Evolutionary conservation across 1,140 invertebrate species (phyloP), one percentile per base, ranked within the genome.

Genomic region (Sesamia nonagrioides): DNA sequence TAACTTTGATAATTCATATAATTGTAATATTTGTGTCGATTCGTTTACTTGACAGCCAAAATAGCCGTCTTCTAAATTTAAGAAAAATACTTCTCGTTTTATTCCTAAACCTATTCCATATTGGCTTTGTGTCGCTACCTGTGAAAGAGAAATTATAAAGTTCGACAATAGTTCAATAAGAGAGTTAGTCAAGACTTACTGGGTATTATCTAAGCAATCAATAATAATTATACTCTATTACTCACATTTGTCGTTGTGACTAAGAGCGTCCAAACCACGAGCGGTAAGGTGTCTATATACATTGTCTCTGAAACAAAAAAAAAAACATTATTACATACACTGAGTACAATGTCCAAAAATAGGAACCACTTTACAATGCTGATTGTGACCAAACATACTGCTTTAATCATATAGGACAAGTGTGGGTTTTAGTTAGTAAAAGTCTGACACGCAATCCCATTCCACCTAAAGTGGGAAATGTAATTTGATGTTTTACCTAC

Each of bases 1-100:
- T 86, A 99, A 96, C 96, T 98, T 98, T 71, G 98, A 99, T 88
- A 99, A 95, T 96, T 99, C 98, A 95, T 98, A 98, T 86, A 99
- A 96, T 96, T 99, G 98, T 90, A 99, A 96, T 88, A 99, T 97
- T 95, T 99, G 98, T 86, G 97, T 98, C 74, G 98, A 99, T 95
- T 98, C 98, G 96, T 99, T 99, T 78, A 99, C 98, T 96, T 99
- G 98, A 95, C 98, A 99, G 82, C 98, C 98, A 95, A 99, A 99
- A 95, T 98, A 99, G 86, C 98, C 98, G 96, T 99, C 98, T 96
- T 99, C 98, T 94, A 99, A 96, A 95, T 99, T 99, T 92, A 99
- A 96, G 96, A 99, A 98, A 96, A 99, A 99, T 95, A 99, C 97
- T 96, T 99, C 98, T 95, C 97, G 96, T 96, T 97, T 97, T 91